phyloP scores from a whole-genome alignment of 2,888 invertebrate genomes.

The Philhelius pedissequus region DNA sequence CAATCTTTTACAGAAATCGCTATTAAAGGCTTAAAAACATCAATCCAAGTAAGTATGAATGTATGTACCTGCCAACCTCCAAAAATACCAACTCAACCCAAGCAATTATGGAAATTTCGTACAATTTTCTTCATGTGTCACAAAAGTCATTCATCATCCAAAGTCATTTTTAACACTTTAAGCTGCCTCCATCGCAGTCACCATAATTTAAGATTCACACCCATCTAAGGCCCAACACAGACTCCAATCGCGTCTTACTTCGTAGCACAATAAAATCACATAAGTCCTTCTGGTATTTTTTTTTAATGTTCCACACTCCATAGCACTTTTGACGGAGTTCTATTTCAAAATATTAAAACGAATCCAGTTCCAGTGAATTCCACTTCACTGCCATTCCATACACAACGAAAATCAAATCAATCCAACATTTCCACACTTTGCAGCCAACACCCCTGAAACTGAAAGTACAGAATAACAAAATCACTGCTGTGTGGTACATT shows the following conservation, averaged over 20 bases:
- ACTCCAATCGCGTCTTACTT: not conserved
- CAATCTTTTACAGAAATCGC: too few relatives aligned
- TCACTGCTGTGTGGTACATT: not conserved
- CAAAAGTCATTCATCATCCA: not conserved
- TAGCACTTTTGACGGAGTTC: constrained; percentile 7
- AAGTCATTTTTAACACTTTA: not conserved
- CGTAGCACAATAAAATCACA: not conserved
- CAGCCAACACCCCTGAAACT: not conserved
- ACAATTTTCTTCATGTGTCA: too few relatives aligned
- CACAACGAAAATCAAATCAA: constrained; percentile 16
- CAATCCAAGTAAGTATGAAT: too few relatives aligned
- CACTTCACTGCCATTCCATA: not conserved
- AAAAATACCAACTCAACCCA: not conserved
- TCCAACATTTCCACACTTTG: not conserved
- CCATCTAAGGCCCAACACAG: not conserved
- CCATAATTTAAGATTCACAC: not conserved
- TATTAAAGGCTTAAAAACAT: too few relatives aligned
- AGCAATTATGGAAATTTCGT: not conserved
- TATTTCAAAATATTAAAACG: constrained; percentile 14
- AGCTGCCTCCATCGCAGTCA: not conserved
- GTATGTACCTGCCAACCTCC: not conserved
- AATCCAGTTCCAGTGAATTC: not conserved
- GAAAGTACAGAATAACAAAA: not conserved
- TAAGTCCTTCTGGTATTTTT: not conserved
- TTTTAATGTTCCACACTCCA: not conserved